phyloP scores from a whole-genome alignment of 2,113 vertebrate species.

The Calyptommatus sinebrachiatus region DNA sequence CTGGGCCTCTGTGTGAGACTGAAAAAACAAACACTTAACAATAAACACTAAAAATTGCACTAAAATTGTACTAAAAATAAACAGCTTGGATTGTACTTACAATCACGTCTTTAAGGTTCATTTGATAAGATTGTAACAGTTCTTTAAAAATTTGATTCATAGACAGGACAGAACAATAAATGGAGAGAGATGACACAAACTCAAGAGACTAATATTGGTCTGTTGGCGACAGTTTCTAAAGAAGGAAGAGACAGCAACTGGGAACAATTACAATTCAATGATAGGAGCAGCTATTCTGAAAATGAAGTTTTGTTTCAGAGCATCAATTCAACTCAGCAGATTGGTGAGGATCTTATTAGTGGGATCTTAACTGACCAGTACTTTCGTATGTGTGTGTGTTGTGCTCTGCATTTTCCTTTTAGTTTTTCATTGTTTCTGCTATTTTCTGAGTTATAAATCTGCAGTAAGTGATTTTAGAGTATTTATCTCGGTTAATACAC shows the following conservation, averaged over 20 bases:
- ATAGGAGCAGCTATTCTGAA: conserved; percentile 5
- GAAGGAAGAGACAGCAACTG: conserved; percentile 50
- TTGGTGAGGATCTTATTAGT: conserved; percentile 34
- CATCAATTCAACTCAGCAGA: conserved; percentile 25
- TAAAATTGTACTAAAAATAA: too few species aligned
- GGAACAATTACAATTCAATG: conserved; percentile 13
- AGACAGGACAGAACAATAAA: conserved; percentile 38
- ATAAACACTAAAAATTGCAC: too few species aligned
- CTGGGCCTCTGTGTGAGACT: too few species aligned
- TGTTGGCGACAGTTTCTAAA: conserved; percentile 61
- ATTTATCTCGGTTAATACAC: too few species aligned
- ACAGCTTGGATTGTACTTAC: background rate
- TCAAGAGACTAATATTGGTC: conserved; percentile 40
- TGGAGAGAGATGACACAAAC: conserved; percentile 33
- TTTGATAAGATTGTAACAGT: background rate
- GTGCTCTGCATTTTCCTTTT: background rate
- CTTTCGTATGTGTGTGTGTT: background rate
- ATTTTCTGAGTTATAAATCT: background rate
- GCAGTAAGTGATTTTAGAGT: too few species aligned
- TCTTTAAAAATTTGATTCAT: background rate
- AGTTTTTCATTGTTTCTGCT: background rate
- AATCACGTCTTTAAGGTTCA: background rate
- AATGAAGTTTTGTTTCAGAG: conserved; percentile 26
- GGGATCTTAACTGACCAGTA: background rate
- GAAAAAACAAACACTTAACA: too few species aligned